These are phyloP conservation scores for Petromus typicus DNA, from an alignment of 2,113 vertebrate species.

Conservation along the genomic window DNA sequence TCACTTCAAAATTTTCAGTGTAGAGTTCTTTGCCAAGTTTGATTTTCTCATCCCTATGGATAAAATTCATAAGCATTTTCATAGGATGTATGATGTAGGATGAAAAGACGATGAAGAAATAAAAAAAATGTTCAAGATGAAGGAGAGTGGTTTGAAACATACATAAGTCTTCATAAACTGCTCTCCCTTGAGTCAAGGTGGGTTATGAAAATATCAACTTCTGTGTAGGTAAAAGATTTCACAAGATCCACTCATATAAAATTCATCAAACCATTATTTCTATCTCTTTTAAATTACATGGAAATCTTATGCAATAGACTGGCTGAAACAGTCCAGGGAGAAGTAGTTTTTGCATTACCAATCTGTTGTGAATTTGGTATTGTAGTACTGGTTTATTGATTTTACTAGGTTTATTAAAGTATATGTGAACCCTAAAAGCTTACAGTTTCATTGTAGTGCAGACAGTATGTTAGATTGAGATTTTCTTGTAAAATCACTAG, in stretches of 20 bases:
- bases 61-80: neutral
- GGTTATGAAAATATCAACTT: neutral
- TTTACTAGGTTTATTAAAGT: neutral
- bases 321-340: neutral
- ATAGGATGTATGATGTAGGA: neutral
- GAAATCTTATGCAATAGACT: neutral
- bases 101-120: neutral
- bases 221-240: neutral
- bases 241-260: slow-evolving; percentile 6
- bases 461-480: neutral
- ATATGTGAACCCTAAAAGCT: neutral
- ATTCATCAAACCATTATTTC: neutral
- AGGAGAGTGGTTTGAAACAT: neutral
- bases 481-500: neutral
- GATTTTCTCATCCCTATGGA: neutral
- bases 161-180: neutral
- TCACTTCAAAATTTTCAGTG: neutral
- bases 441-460: neutral
- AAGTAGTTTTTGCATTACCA: neutral
- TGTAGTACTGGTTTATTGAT: neutral
- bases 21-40: neutral
- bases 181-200: neutral
- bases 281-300: neutral
- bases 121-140: neutral
- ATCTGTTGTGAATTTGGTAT: neutral